phyloP scores from a whole-genome alignment of 2,113 vertebrate genomes.

The Psephotus haematonotus region DNA sequence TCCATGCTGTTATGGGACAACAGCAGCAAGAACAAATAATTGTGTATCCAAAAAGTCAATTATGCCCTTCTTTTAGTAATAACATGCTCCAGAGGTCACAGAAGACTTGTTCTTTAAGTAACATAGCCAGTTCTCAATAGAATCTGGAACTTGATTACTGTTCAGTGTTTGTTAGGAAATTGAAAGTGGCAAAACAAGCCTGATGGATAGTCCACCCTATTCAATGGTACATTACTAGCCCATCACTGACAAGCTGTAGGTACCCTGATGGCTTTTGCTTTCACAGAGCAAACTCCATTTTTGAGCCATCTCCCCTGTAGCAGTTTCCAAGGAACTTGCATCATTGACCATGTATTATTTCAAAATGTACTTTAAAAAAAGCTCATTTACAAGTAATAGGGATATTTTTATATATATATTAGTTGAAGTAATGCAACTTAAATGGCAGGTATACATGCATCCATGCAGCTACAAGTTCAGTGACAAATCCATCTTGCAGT shows the following conservation, averaged over 20 bases:
- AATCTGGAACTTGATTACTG: not conserved
- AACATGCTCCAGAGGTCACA: conserved; percentile 26
- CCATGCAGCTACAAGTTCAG: not conserved
- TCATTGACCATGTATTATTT: not conserved
- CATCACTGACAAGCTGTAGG: not conserved
- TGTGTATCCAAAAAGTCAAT: conserved; percentile 24
- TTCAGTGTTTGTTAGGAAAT: not conserved
- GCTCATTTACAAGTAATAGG: not conserved
- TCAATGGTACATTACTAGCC: not conserved
- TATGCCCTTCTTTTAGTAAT: conserved; percentile 15
- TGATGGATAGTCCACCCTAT: not conserved
- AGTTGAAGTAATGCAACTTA: not conserved
- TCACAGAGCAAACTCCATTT: not conserved
- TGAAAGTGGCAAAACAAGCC: not conserved
- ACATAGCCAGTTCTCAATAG: not conserved
- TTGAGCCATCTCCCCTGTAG: not conserved
- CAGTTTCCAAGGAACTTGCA: not conserved
- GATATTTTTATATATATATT: not conserved
- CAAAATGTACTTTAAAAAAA: not conserved
- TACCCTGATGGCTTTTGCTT: not conserved
- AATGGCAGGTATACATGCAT: not conserved
- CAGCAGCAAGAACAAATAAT: not conserved
- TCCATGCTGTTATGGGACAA: conserved; percentile 15
- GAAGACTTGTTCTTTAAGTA: not conserved
- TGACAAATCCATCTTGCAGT: not conserved